Percentiles rank a stretch among this genome's conserved stretches.
phyloP scores from a whole-genome alignment of 2,797 vertebrate species.

The Nannoperca obscura region DNA sequence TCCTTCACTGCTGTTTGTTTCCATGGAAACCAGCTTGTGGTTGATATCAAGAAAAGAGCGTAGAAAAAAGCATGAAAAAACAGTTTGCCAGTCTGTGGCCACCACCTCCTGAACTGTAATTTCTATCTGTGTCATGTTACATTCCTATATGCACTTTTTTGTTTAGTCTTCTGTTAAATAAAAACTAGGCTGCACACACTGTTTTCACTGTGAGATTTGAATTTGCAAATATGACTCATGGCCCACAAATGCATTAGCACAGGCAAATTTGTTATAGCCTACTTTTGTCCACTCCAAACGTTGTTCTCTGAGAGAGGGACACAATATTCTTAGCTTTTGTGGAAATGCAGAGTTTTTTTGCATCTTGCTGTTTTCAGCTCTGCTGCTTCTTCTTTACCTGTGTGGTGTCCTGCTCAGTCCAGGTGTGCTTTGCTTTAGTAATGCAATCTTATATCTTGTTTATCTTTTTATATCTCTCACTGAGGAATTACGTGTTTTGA shows the following conservation, averaged over 20 bases:
- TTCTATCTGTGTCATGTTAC: neutral
- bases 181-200: slow-evolving; percentile 15
- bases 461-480: neutral
- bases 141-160: slow-evolving; percentile 1
- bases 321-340: slow-evolving; percentile 52
- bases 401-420: neutral
- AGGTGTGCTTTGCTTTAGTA: slow-evolving; percentile 22
- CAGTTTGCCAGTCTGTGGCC: slow-evolving; percentile 23
- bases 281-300: slow-evolving; percentile 23
- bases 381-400: slow-evolving; percentile 13
- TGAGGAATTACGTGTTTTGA: neutral
- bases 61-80: slow-evolving; percentile 36
- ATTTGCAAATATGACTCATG: slow-evolving; percentile 56
- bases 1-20: slow-evolving; percentile 43
- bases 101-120: slow-evolving; percentile 31
- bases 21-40: slow-evolving; percentile 52
- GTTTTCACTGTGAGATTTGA: slow-evolving; percentile 33
- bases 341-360: slow-evolving; percentile 8
- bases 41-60: slow-evolving; percentile 40
- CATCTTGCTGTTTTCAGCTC: slow-evolving; percentile 13
- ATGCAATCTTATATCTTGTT: neutral
- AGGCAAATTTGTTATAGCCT: slow-evolving; percentile 27
- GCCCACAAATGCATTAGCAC: slow-evolving; percentile 51
- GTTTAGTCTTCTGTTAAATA: neutral
- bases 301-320: slow-evolving; percentile 28